Evolutionary conservation across 2,797 vertebrate species (phyloP).

Genomic region (Natrix natrix): DNA sequence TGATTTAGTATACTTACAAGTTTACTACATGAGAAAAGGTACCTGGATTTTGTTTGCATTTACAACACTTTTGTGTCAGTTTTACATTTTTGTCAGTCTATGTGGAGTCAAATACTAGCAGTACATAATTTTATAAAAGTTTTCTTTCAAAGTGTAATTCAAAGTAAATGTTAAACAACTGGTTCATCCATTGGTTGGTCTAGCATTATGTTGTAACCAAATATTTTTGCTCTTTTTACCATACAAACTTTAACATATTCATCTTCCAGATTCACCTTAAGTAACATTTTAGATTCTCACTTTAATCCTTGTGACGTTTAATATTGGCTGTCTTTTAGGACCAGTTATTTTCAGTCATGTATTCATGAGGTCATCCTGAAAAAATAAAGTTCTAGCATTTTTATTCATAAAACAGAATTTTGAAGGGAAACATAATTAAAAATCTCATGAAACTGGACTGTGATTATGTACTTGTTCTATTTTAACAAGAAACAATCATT

Average conservation of each 20-base stretch:
- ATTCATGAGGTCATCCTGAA: not conserved
- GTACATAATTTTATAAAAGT: not conserved
- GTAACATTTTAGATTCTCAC: constrained; percentile 23
- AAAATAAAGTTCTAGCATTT: not conserved
- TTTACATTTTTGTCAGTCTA: no score
- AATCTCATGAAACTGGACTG: not conserved
- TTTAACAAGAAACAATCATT: not conserved
- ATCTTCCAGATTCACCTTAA: not conserved
- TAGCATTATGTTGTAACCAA: not conserved
- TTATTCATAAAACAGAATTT: not conserved
- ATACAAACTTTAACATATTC: not conserved
- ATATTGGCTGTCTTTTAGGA: constrained; percentile 48
- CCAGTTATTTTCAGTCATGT: constrained; percentile 21
- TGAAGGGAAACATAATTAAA: not conserved
- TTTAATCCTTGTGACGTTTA: constrained; percentile 42
- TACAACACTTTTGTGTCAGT: no score
- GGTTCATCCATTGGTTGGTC: not conserved
- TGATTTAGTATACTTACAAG: not conserved
- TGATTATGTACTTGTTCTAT: not conserved
- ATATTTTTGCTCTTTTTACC: not conserved
- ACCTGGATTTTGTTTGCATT: no score
- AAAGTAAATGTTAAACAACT: not conserved
- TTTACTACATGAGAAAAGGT: not conserved
- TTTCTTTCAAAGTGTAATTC: not conserved
- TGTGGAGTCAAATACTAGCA: not conserved